These are phyloP conservation scores for Sander lucioperca DNA, from an alignment of 2,113 vertebrate genomes.

Conservation along the genomic window DNA sequence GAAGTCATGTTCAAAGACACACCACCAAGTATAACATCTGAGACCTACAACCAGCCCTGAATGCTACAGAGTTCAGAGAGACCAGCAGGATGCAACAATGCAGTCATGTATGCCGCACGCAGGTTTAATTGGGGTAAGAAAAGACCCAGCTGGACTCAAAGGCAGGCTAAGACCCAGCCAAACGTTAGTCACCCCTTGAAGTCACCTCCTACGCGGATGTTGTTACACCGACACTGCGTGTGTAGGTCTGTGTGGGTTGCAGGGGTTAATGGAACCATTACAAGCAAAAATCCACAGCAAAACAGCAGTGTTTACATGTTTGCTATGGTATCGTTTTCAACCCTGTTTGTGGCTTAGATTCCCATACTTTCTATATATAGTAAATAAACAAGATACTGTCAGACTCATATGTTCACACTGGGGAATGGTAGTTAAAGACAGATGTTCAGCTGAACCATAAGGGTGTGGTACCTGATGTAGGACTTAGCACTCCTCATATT, in stretches of 20 bases:
- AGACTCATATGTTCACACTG: constrained; percentile 11
- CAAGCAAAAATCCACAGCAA: constrained; percentile 53
- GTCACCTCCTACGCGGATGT: constrained; percentile 79
- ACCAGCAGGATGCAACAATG: constrained; percentile 70
- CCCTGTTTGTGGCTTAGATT: constrained; percentile 55
- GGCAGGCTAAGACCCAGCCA: constrained; percentile 59
- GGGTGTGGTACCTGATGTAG: constrained; percentile 68
- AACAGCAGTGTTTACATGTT: constrained; percentile 54
- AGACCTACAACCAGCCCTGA: constrained; percentile 45
- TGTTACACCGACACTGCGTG: constrained; percentile 58
- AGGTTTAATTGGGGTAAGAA: constrained; percentile 61
- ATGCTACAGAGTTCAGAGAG: constrained; percentile 64
- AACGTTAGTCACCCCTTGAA: constrained; percentile 79
- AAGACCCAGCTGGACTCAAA: constrained; percentile 80
- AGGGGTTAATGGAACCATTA: constrained; percentile 61
- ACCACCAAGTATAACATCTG: constrained; percentile 57
- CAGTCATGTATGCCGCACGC: constrained; percentile 63
- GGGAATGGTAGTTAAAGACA: constrained; percentile 55
- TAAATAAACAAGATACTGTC: constrained; percentile 43
- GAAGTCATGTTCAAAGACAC: constrained; percentile 79
- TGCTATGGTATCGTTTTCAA: constrained; percentile 43
- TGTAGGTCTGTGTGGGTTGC: constrained; percentile 48
- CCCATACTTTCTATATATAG: constrained; percentile 60
- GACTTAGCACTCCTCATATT: constrained; percentile 45
- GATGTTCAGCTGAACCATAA: constrained; percentile 63